Conservation (phyloP, 2,888 invertebrate genomes). For the Chrysodeixis includens region DNA sequence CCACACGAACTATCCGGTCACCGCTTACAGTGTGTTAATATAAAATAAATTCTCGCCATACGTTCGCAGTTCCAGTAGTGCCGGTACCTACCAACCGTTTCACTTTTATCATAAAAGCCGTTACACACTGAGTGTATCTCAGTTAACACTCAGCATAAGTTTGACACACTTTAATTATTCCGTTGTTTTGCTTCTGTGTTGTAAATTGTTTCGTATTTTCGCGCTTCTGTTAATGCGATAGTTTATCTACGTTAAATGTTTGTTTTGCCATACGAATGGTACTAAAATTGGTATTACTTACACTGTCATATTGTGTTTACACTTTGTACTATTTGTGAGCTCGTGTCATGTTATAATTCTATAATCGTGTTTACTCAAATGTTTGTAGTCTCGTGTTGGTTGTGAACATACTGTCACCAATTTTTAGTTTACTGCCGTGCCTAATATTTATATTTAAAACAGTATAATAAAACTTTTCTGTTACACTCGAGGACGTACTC, state of each 20-base stretch:
- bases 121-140: constrained; percentile 12
- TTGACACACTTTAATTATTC: constrained; percentile 54
- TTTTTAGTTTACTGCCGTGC: no score
- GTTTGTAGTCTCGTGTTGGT: not conserved
- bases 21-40: constrained; percentile 27
- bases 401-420: no score
- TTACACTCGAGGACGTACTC: no score
- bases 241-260: constrained; percentile 51
- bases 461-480: no score
- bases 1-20: constrained; percentile 9
- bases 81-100: constrained; percentile 26
- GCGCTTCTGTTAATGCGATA: constrained; percentile 42
- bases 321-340: constrained; percentile 36
- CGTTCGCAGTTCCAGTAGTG: constrained; percentile 13
- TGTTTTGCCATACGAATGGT: constrained; percentile 54
- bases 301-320: constrained; percentile 36
- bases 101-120: constrained; percentile 25
- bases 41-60: constrained; percentile 35
- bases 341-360: constrained; percentile 14
- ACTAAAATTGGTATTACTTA: constrained; percentile 44
- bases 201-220: constrained; percentile 46
- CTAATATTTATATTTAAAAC: no score
- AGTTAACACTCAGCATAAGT: constrained; percentile 40
- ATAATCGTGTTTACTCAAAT: not conserved
- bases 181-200: constrained; percentile 47